Base-by-base conservation (phyloP, 2,888 invertebrate species). In the Gonocerus acuteangulatus region DNA sequence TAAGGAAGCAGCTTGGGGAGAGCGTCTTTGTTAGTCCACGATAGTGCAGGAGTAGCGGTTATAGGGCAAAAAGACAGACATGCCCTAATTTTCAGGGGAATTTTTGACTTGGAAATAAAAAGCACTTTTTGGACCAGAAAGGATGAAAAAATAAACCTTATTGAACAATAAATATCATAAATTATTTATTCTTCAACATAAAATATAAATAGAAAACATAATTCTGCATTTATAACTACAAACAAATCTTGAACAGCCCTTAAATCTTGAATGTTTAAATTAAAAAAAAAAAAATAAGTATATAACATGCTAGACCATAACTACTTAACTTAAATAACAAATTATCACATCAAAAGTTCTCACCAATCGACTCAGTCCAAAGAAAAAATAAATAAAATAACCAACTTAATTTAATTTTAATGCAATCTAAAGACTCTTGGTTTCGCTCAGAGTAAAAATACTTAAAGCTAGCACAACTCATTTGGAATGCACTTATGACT, bases 301-400 rank as follows among this genome's bases (percentile, higher is more conserved):
- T 11, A 9, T 9, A 6, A 9, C 6, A 9, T 9, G 6, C 11
- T 11, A 9, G 11, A 32, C 32, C 6, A 11, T 9, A 32, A 19
- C 51, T 51, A 51, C 51, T 51, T 34, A 51, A 51, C 27, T 13
- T 51, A 32, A 51, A 51, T 34, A 51, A 51, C 21, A 36, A 34
- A 51, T 51, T 51, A 51, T 51, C 51, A 51, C 51, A 51, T 34
- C 36, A 16, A 51, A 34, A 34, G 18, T 32, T 32, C 27, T 51
- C 51, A n/a, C 36, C 16, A 32, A 19, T 19, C 18, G 19, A 19
- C 36, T 36, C 1, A 32, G 32, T 32, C 32, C 6, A 32, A 32
- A 32, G 32, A 6, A 32, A 32, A 32, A 32, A 32, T n/a, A n/a
- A n/a, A n/a, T n/a, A n/a, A n/a, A n/a, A n/a, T n/a, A n/a, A n/a